Percentiles rank a stretch among this genome's conserved stretches.
These are phyloP conservation scores for Molossus alvarezi DNA, from an alignment of 2,797 vertebrate genomes.

Conservation along the genomic window DNA sequence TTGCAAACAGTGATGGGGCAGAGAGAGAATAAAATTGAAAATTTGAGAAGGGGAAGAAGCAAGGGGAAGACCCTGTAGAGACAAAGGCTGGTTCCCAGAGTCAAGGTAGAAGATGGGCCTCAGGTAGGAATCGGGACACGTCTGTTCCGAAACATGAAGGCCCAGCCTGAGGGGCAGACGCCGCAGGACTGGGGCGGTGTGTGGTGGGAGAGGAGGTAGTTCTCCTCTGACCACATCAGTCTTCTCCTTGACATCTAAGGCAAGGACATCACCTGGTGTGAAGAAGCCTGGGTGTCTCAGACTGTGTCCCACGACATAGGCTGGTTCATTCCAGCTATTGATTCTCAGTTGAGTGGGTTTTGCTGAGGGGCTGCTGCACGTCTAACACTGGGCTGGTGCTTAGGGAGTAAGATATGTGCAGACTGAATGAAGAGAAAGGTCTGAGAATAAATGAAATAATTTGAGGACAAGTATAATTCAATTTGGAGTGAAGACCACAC, in stretches of 20 bases:
- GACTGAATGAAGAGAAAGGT: background rate
- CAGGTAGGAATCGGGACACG: background rate
- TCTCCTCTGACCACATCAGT: background rate
- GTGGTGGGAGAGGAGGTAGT: background rate
- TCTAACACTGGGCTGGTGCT: too few species aligned
- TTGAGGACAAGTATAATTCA: background rate
- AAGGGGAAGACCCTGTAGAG: background rate
- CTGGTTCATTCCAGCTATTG: background rate
- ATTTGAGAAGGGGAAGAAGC: background rate
- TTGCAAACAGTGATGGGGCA: background rate
- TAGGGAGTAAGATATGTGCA: background rate
- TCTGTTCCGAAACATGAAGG: background rate
- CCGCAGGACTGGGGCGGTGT: background rate
- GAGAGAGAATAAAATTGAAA: background rate
- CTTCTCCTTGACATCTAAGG: background rate
- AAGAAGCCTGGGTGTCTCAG: background rate
- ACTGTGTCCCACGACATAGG: background rate
- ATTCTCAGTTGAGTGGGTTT: background rate
- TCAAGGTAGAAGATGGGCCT: background rate
- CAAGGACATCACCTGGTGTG: background rate
- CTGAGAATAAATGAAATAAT: background rate
- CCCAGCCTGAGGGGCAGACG: background rate
- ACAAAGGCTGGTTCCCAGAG: background rate
- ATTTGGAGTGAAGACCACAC: background rate
- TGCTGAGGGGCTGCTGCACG: background rate